Conservation (phyloP, 2,113 vertebrate species). For the Limnothrissa miodon region DNA sequence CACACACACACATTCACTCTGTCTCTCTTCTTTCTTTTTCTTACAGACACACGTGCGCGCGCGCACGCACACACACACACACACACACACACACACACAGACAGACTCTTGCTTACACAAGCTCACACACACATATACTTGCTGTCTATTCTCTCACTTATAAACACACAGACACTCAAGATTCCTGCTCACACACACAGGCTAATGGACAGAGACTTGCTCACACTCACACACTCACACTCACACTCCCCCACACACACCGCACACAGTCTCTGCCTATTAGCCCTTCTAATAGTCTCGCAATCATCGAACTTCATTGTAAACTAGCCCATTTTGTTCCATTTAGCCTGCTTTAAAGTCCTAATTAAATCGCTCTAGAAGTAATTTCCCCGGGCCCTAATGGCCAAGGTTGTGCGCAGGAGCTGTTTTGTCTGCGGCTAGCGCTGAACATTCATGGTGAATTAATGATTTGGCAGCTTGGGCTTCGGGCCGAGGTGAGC, state of each 20-base stretch:
- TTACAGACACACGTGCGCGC: background rate
- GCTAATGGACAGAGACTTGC: too few species aligned
- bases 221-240: too few species aligned
- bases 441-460: background rate
- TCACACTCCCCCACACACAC: background rate
- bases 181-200: too few species aligned
- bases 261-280: background rate
- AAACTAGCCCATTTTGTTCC: background rate
- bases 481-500: background rate
- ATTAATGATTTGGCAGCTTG: background rate
- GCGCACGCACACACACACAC: background rate
- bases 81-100: background rate
- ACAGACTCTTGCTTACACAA: background rate
- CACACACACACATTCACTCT: conserved; percentile 24
- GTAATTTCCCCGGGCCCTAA: background rate
- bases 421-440: background rate
- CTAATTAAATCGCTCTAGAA: background rate
- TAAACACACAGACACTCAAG: too few species aligned
- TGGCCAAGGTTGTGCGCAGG: background rate
- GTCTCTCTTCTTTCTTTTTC: too few species aligned
- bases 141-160: too few species aligned
- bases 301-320: background rate
- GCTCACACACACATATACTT: background rate
- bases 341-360: background rate
- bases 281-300: background rate